A percentile compares a stretch with the other conserved stretches of the same genome.
phyloP scores from a whole-genome alignment of 2,113 vertebrate species.

The Anguilla rostrata region DNA sequence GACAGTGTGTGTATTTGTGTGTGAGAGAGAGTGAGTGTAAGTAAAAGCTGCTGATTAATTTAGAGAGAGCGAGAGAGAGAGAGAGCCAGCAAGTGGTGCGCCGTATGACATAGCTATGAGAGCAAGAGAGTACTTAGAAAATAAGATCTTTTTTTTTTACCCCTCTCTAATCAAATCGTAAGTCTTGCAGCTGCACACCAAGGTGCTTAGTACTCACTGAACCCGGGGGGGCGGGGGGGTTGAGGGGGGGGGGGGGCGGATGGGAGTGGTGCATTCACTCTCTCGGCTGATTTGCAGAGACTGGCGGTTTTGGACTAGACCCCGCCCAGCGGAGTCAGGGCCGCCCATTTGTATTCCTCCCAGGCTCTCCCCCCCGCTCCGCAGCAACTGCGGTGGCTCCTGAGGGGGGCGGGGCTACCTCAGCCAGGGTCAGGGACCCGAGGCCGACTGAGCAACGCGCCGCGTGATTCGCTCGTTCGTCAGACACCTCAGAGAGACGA shows the following conservation, averaged over 20 bases:
- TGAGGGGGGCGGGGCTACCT: not conserved
- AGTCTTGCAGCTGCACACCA: not conserved
- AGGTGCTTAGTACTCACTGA: not conserved
- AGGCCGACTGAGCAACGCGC: not conserved
- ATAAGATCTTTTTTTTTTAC: not conserved
- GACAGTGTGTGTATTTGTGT: not conserved
- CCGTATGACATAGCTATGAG: not conserved
- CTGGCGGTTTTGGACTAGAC: not conserved
- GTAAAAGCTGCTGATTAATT: not conserved
- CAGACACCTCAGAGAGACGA: not conserved
- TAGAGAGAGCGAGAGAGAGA: not conserved
- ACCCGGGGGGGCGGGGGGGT: not conserved
- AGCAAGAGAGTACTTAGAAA: not conserved
- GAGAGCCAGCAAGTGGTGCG: not conserved
- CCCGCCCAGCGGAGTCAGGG: not conserved
- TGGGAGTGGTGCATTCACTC: not conserved
- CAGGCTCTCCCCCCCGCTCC: not conserved
- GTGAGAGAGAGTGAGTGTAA: not conserved
- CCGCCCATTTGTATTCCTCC: constrained; percentile 14
- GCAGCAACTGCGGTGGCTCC: not conserved
- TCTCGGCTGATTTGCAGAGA: not conserved
- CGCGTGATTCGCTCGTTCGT: not conserved
- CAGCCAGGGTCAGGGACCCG: not conserved
- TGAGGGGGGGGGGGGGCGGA: not conserved
- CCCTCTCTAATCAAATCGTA: not conserved